These are phyloP conservation scores for Oryzaephilus surinamensis DNA, from an alignment of 1,140 invertebrate genomes.

Conservation along the genomic window DNA sequence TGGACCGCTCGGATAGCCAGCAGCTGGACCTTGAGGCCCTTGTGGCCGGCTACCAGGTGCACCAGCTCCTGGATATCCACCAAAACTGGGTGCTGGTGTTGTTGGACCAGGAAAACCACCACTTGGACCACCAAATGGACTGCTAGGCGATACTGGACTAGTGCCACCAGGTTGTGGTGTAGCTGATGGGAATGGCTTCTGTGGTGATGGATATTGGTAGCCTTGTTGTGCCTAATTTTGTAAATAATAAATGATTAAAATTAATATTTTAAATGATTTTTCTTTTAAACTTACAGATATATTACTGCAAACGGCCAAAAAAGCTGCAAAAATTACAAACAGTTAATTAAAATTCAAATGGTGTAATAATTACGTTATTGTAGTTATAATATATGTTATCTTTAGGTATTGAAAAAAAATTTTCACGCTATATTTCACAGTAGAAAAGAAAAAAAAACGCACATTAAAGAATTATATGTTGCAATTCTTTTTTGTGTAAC, in stretches of 20 bases:
- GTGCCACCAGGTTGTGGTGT: conserved; percentile 3
- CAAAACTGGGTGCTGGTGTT: background rate
- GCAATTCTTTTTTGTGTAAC: too few species aligned
- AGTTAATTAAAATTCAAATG: too few species aligned
- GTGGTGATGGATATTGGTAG: background rate
- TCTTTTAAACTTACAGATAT: background rate
- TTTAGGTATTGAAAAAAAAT: too few species aligned
- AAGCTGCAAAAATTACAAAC: conserved; percentile 23
- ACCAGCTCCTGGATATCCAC: conserved; percentile 7
- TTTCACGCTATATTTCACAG: too few species aligned
- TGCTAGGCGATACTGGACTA: conserved; percentile 9
- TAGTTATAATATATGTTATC: too few species aligned
- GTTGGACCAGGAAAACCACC: background rate
- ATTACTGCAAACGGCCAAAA: background rate
- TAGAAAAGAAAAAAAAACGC: too few species aligned
- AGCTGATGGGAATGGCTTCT: background rate
- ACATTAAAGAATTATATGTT: too few species aligned
- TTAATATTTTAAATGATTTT: too few species aligned
- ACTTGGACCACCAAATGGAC: conserved; percentile 15
- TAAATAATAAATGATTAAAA: too few species aligned
- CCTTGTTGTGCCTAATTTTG: background rate
- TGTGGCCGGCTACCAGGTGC: background rate
- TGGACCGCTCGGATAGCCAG: conserved; percentile 21
- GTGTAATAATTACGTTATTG: too few species aligned
- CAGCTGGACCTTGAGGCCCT: conserved; percentile 5